Evolutionary conservation across 2,888 invertebrate species (phyloP), one percentile per base, ranked within the genome.

Genomic region (Scrobipalpa atriplicella): DNA sequence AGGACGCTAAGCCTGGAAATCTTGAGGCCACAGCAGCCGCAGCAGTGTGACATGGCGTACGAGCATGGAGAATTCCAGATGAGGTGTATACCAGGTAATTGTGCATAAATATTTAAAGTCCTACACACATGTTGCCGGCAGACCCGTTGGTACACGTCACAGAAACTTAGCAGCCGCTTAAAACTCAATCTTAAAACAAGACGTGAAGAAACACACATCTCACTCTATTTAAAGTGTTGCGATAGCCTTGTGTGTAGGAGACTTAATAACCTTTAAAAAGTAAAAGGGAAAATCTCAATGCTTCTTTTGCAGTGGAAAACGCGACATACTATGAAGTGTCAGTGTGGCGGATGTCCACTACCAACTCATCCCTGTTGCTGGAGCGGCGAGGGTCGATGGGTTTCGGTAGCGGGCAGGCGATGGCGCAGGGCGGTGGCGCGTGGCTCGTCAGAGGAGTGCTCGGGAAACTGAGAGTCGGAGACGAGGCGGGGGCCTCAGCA

Each of bases 321-420:
- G 92, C 92, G 29, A 90, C 92, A 0, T 87, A 92, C 78, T 92
- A 92, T 76, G 92, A 92, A 72, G 86, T 91, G 0, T 87, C 90
- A 1, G 86, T 92, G 0, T 92, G 92, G 91, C 80, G 90, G 39
- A 83, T 91, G 82, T 90, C 92, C 0, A 84, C 85, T 0, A 86
- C 85, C 7, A 92, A 92, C 71, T 80, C 90, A 0, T 90, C 92
- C 0, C 71, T 92, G 36, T 75, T 89, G 1, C 79, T 91, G 0
- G 88, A 89, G 58, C 81, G 86, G 0, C 82, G 88, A 18, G 86
- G 86, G 0, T 83, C 87, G 16, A 87, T 92, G 89, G 90, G 87
- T 0, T 86, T 87, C 65, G 89, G 90, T 0, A 80, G 82, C 16
- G 84, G 87, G 0, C 84, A 83, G n/a, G 89, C 86, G 0, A 71